Base-by-base conservation (phyloP, 1,140 invertebrate genomes). In the Drosophila pruinosa region DNA sequence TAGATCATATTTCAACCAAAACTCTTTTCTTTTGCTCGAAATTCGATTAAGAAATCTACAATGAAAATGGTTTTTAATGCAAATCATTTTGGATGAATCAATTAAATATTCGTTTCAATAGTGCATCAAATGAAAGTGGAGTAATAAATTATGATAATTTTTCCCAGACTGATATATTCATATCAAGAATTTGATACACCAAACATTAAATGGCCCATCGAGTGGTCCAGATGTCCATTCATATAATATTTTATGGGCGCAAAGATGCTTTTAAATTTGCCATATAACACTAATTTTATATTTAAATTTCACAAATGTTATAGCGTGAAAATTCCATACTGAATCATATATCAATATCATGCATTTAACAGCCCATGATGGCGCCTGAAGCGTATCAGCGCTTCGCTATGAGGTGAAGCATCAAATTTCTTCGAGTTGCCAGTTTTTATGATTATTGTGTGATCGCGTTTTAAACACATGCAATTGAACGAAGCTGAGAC, bases 381-480 rank as follows among this genome's bases (percentile, higher is more conserved):
- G 21, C 14, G 19, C 38, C 43, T 22, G 26, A 22, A 54, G 67
- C 31, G 50, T 56, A 50, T 70, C 17, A 22, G 17, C 17, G 15
- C 22, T 43, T 65, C 69, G 53, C 21, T 31, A 34, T 8, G 8
- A 47, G 21, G 43, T 22, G 43, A 28, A 19, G 39, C 36, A 57
- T 57, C 3, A 10, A 28, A 14, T 43, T 8, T 7, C 12, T 39
- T 10, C 8, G 19, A 56, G 12, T 48, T 72, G 39, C n/a, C 22
- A 24, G 10, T 41, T 56, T 65, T 75, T 86, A 34, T 86, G 81
- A 86, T 86, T 75, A 86, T 86, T 86, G 81, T 86, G 77, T 78
- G 81, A 86, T 86, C 77, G 81, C 82, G 77, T 86, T 86, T 86
- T 81, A 86, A 81, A 77, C 81, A 72, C 65, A 73, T 70, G 63